Evolutionary conservation across 2,888 invertebrate genomes (phyloP), one percentile per base, ranked within the genome.

Genomic region (Lycocerus yunnanus): DNA sequence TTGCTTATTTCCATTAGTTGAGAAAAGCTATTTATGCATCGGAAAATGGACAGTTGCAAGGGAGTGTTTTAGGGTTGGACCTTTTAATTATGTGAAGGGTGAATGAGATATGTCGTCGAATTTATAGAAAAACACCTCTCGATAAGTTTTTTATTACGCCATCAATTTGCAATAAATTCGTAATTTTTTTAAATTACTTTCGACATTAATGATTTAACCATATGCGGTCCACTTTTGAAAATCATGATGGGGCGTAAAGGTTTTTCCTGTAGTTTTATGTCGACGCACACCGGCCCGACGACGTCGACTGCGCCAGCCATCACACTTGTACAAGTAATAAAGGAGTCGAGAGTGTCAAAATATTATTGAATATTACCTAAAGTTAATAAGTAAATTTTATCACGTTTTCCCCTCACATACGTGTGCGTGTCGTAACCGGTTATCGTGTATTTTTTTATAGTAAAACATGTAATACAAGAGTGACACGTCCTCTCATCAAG

Each of bases 1-100:
- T 74, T 74, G 43, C 43, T 63, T 60, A 65, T 72, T 71, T 71
- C 72, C 76, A 74, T 78, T 73, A 67, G 66, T 76, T 68, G 73
- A 63, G 75, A 74, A 73, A 74, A 80, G 81, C 82, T 81, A 80
- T 82, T 82, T 83, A 82, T 82, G 81, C 81, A 82, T 80, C 78
- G 76, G 81, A 81, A 78, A 82, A 82, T 80, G 77, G 82, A 80
- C 82, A 82, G 82, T 82, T 83, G 79, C 75, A 70, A 76, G 78
- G 80, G 81, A 76, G 78, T 78, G 78, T 79, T 78, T 76, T 66
- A 79, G 82, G 83, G 82, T 81, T 80, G 83, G 82, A 80, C 80
- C 83, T 83, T 85, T 84, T 84, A 85, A 84, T 85, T 84, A 84
- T 82, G 76, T 75, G 73, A 72, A 75, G 74, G 77, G 78, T 20